Evolutionary conservation across 23 tunicate genomes (phyloP), one percentile per base, ranked within the genome.

Genomic region (Phallusia fumigata): DNA sequence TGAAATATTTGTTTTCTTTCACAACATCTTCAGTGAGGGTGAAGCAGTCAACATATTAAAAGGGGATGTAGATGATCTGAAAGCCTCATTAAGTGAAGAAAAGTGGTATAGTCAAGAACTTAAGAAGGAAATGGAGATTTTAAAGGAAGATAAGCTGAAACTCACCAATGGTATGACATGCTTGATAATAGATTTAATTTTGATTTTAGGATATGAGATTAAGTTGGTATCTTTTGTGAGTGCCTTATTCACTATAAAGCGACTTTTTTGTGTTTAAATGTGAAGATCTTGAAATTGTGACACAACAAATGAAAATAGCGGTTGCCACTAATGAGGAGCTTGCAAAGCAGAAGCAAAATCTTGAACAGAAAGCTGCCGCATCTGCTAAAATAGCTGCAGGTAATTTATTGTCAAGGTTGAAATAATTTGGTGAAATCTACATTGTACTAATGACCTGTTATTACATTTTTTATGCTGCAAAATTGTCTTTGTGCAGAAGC

Each of bases 61-160:
- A 34, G 86, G 45, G 24, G 92, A 93, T 76, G 78, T 88, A 33
- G 53, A 81, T 5, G 93, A 88, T 73, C 75, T 88, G n/a, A 75
- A 93, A 51, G 80, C 87, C 3, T 87, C 93, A 18, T 64, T 88
- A 24, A 77, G 81, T 33, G 98, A 93, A 76, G 98, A 93, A 76
- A 93, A 93, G 81, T 93, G 98, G 98, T 93, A 84, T 73, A 52
- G 93, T 44, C 33, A 76, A 33, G 98, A 93, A 78, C 76, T 93
- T 50, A 93, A 93, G 53, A 80, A 84, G 33, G 98, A 93, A 88
- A 44, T 87, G 50, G 93, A 85, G 30, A 74, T 79, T 33, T 33
- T 77, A 51, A 74, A 93, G 69, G 52, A 49, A 22, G 82, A 88
- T 45, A 73, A 78, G 49, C 65, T 36, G 15, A 69, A 83, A 65